Base-by-base conservation (phyloP, 1,140 invertebrate genomes). In the Scylla paramamosain region DNA sequence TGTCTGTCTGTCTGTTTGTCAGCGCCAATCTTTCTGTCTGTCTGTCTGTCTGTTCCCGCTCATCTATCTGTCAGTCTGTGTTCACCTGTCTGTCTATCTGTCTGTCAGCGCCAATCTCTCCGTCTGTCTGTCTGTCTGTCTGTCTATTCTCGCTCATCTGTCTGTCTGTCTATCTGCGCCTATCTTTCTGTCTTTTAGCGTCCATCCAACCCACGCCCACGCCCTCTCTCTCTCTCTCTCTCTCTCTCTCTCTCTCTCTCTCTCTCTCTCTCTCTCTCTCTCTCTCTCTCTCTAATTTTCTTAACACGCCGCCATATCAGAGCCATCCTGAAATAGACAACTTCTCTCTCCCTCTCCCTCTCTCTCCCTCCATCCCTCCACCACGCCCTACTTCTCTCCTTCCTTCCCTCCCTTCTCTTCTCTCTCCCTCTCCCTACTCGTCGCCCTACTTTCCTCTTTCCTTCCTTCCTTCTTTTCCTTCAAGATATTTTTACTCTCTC, bases 201-300 rank as follows among this genome's bases (percentile, higher is more conserved):
- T 48, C 46, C 14, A 14, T 48, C 20, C 1, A 14, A 20, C 16
- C 2, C 0, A 20, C 16, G 10, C 10, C 10, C 16, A 20, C 10
- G 2, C 10, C 52, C 0, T 59, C 12, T 59, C 0, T 59, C 2
- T 59, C 12, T 59, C 12, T 59, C 52, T 59, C 12, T 59, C 12
- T 59, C 52, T 59, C 12, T 59, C 10, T 86, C 28, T 86, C 8
- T 86, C 83, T 28, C 14, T 86, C 83, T 86, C 83, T 86, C 83
- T 86, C 83, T 86, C 83, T 86, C 83, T 86, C 83, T 86, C 83
- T 86, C 83, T 86, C 83, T 86, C 83, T 86, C 83, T 86, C 83
- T 86, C 83, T 86, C 83, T 86, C 83, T 86, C 83, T 86, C 83
- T 86, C 83, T 86, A 10, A 31, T 39, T 31, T 86, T 16, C 52